Base-by-base conservation (phyloP, 2,888 invertebrate species). In the Gari tellinella region DNA sequence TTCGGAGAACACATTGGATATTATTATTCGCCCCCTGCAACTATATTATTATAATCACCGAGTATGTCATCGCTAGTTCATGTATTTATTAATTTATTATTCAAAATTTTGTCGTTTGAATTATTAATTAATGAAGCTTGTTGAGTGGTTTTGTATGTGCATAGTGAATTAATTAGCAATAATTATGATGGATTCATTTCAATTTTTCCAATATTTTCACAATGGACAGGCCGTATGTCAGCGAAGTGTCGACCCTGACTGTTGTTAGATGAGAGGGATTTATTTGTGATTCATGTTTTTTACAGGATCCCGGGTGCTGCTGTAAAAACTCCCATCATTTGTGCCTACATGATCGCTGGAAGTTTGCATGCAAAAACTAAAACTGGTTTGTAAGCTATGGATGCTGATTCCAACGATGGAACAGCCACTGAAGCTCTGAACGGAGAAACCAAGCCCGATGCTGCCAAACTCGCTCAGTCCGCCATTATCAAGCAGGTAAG, bases 401-500 rank as follows among this genome's bases (percentile, higher is more conserved):
- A 90, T 75, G 86, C 87, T 26, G 90, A 90, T 70, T 87, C 88
- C 26, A 87, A 86, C 60, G 90, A 90, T 77, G 87, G 87, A 53
- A 88, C 86, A 7, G 81, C 85, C 10, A 62, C 82, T 2, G 89
- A 89, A 61, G 80, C 84, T 38, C 80, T 90, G 19, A 90, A 90
- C 67, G 91, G 91, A 4, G 90, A 91, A 61, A 87, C 88, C 14
- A 91, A 90, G 78, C 88, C 89, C 8, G 91, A 91, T 69, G 83
- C 87, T 5, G 88, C 88, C n/a, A 90, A 90, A 72, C 88, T 90
- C 23, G 90, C 90, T 23, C 91, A 91, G 74, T 84, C 86, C 0
- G 91, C 91, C 76, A 91, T 91, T 67, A 91, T 91, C 64, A 91
- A 91, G 81, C 90, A 91, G 88, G 91, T 91, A 76, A 64, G 82